Evolutionary conservation across 2,888 invertebrate species (phyloP), one percentile per base, ranked within the genome.

Genomic region (Sthenelais limicola): DNA sequence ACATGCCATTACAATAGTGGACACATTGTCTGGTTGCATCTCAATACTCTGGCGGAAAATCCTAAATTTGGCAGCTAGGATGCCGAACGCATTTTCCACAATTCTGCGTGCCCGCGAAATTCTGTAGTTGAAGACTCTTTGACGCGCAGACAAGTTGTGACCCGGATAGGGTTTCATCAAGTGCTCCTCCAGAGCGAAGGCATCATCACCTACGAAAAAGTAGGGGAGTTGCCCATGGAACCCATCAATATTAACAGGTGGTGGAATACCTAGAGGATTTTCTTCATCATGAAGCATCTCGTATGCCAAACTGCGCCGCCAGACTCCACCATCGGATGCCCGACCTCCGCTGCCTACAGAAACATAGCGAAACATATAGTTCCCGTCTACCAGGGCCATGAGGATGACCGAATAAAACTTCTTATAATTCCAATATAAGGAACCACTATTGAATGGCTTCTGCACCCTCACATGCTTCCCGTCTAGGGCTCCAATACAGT

Each of bases 151-250:
- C 43, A 72, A n/a, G 18, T 48, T 30, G n/a, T 52, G 12, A 24
- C 32, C 12, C 18, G 26, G 9, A 56, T 21, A 74, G 5, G 72
- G 72, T 26, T 71, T 71, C 72, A 72, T 72, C 26, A 71, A 26
- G n/a, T 33, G 38, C 18, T 26, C 54, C n/a, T n/a, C 21, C 32
- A 73, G 15, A 3, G 56, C 68, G 30, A 73, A 73, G 3, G 72
- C 67, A 48, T 43, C 54, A 47, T 70, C 70, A 51, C 74, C 78
- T 35, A 77, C 47, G 28, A 75, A 47, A 21, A 73, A 47, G 15
- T 70, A 75, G 51, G 67, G 76, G 54, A 76, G 68, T 62, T 30
- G 70, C 71, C 18, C 67, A 21, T 26, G 7, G 15, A 35, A 7
- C 4, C 66, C 38, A 38, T 33, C 35, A 12, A 66, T n/a, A 66